Base-by-base conservation (phyloP, 2,113 vertebrate genomes). In the Tragulus kanchil region DNA sequence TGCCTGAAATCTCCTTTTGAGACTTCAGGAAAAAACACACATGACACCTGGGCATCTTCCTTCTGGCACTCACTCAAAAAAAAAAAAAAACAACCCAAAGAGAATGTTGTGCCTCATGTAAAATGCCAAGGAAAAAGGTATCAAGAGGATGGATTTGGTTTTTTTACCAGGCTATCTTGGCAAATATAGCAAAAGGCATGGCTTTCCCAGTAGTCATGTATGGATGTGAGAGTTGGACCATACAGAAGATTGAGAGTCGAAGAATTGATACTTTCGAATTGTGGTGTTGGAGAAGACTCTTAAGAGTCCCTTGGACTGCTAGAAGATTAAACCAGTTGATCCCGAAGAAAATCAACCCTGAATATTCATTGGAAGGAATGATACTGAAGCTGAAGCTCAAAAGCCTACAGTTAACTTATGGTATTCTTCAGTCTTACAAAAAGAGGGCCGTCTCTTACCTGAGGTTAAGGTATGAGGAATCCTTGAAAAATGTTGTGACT, bases 1-100 rank as follows among this genome's bases (percentile, higher is more conserved):
- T 94, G 95, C 77, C 92, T 95, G 89, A 97, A 98, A 85, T 96
- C 98, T 96, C 95, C 94, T 97, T 98, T 93, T 87, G 96, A 98
- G 98, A 42, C 93, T 88, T n/a, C 23, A 10, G 6, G 23, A 36
- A 92, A 48, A 75, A 36, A 15, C 8, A 79, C 54, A 48, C 62
- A 50, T 42, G 93, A 14, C 19, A 92, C 90, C 48, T 88, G 94
- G 95, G 54, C 67, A 48, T 86, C 97, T 98, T 98, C 89, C 95
- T 96, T 96, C 88, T 83, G 69, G 93, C 94, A 93, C 88, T 26
- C 21, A 79, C 91, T 96, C 36, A 62, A 93, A 89, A 85, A 86
- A 75, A 79, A 3, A 52, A 31, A 58, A 8, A 62, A 10, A 45
- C 42, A 1, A 0, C 12, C 7, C 25, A 81, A 48, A 94, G 52